phyloP scores from a whole-genome alignment of 1,140 invertebrate genomes.

The Sinonovacula constricta region DNA sequence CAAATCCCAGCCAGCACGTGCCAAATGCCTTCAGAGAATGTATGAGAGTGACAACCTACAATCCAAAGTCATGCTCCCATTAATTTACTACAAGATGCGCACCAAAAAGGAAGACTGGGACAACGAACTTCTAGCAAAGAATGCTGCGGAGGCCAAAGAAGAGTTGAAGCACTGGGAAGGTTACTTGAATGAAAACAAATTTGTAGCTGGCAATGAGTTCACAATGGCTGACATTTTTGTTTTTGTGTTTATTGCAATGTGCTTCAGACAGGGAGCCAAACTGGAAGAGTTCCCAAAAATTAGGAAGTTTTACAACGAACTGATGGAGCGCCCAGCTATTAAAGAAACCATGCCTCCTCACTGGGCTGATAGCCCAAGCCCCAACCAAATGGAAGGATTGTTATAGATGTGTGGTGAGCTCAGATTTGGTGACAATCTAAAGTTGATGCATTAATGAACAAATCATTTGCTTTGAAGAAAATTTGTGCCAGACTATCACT shows the following conservation, averaged over 20 bases:
- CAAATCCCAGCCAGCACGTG: not conserved
- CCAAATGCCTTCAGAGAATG: slow-evolving; percentile 19
- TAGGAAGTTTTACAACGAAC: slow-evolving; percentile 45
- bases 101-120: slow-evolving; percentile 37
- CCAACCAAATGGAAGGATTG: not conserved
- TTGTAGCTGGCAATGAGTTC: slow-evolving; percentile 42
- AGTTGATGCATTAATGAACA: too few relatives aligned
- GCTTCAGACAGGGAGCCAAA: slow-evolving; percentile 80
- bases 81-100: slow-evolving; percentile 18
- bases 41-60: slow-evolving; percentile 14
- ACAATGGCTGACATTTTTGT: slow-evolving; percentile 58
- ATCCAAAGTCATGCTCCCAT: slow-evolving; percentile 14
- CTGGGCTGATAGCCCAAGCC: slow-evolving; percentile 39
- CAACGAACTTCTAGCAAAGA: slow-evolving; percentile 8
- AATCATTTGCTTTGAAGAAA: too few relatives aligned
- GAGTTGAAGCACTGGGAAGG: slow-evolving; percentile 28
- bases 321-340: slow-evolving; percentile 34
- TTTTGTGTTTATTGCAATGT: slow-evolving; percentile 75
- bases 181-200: slow-evolving; percentile 1
- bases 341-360: slow-evolving; percentile 57
- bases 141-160: not conserved
- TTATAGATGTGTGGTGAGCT: too few relatives aligned
- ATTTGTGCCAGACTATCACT: too few relatives aligned
- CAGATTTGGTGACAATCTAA: too few relatives aligned
- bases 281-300: slow-evolving; percentile 62